These are phyloP conservation scores for Galerucella pusilla DNA, from an alignment of 2,888 invertebrate genomes.

Conservation along the genomic window DNA sequence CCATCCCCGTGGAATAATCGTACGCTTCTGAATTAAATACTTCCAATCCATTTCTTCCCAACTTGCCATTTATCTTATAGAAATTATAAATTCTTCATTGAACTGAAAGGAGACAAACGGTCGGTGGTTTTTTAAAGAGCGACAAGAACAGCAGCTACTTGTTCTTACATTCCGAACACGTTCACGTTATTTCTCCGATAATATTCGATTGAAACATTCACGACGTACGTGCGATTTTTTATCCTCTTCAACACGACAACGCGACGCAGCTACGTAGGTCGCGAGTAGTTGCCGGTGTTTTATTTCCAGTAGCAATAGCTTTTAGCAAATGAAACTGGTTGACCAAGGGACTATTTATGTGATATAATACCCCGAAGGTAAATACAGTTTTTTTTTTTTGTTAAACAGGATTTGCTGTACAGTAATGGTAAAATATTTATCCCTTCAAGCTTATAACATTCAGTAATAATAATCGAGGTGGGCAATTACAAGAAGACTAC, in stretches of 20 bases:
- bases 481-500: constrained; percentile 51
- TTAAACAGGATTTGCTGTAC: constrained; percentile 51
- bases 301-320: constrained; percentile 61
- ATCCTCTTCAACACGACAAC: constrained; percentile 25
- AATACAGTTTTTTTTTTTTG: constrained; percentile 45
- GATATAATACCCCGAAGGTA: constrained; percentile 41
- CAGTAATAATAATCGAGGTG: constrained; percentile 54
- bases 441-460: constrained; percentile 54
- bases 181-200: constrained; percentile 58
- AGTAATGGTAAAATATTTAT: constrained; percentile 56
- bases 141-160: constrained; percentile 52
- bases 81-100: constrained; percentile 42
- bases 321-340: constrained; percentile 60
- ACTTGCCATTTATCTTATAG: constrained; percentile 42
- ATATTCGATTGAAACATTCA: constrained; percentile 48
- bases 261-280: constrained; percentile 43
- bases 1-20: constrained; percentile 17
- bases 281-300: constrained; percentile 49
- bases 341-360: constrained; percentile 52
- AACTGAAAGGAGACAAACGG: constrained; percentile 41
- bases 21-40: constrained; percentile 36
- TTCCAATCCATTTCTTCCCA: constrained; percentile 49
- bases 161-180: constrained; percentile 60
- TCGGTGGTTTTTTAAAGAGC: constrained; percentile 34
- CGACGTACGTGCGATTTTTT: constrained; percentile 42